Conservation (phyloP, 2,888 invertebrate genomes). For the Melanargia galathea region DNA sequence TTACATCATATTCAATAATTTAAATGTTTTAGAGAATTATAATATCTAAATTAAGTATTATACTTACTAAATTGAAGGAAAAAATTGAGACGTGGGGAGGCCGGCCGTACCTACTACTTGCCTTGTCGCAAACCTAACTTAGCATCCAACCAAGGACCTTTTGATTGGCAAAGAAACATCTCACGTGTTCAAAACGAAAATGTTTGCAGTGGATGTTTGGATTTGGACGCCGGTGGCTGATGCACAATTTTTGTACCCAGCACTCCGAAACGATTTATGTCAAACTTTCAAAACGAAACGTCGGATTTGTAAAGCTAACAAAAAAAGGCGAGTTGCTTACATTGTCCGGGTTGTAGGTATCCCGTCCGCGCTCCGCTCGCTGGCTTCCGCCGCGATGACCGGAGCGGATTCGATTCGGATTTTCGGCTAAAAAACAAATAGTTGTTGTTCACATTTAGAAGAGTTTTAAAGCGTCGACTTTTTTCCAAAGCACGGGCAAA, state of each 20-base stretch:
- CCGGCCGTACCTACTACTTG: too few relatives aligned
- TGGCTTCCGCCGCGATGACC: constrained; percentile 6
- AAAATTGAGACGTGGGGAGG: too few relatives aligned
- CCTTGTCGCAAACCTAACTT: too few relatives aligned
- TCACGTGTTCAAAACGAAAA: background rate
- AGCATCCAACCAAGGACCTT: background rate
- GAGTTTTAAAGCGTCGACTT: background rate
- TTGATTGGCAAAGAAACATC: background rate
- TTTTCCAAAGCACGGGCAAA: background rate
- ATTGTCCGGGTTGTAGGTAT: constrained; percentile 2
- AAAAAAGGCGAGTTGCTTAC: constrained; percentile 7
- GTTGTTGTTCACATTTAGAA: background rate
- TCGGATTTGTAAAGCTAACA: constrained; percentile 5
- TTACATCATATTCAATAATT: too few relatives aligned
- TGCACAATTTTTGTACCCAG: background rate
- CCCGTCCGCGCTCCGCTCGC: background rate
- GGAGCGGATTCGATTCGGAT: background rate
- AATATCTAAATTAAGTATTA: too few relatives aligned
- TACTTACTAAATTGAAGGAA: too few relatives aligned
- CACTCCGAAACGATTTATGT: background rate
- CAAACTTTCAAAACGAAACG: constrained; percentile 17
- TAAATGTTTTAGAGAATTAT: too few relatives aligned
- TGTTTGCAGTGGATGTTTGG: background rate
- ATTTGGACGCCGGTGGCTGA: background rate
- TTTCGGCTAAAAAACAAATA: constrained; percentile 11